Conservation (phyloP, 2,888 invertebrate species). For the Leptinotarsa haldemani region DNA sequence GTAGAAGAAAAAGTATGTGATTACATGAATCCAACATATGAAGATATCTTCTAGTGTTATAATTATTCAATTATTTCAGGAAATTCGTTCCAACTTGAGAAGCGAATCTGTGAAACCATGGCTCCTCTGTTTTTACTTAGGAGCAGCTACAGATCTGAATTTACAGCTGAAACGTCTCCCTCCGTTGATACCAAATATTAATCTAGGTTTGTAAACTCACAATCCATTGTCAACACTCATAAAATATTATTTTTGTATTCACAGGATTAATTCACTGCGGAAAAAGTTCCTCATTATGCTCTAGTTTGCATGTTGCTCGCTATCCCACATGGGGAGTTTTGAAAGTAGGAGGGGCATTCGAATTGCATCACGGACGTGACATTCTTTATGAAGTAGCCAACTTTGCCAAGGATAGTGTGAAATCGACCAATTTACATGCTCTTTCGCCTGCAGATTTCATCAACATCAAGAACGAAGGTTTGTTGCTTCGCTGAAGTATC, state of each 20-base stretch:
- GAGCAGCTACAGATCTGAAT: slow-evolving; percentile 67
- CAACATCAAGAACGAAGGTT: slow-evolving; percentile 69
- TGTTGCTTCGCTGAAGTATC: background rate
- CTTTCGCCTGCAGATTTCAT: slow-evolving; percentile 73
- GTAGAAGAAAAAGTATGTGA: no score
- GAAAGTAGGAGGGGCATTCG: slow-evolving; percentile 81
- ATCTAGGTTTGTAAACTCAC: slow-evolving; percentile 63
- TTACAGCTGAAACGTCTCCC: slow-evolving; percentile 74
- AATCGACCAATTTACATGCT: slow-evolving; percentile 71
- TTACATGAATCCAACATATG: no score
- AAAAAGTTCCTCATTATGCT: slow-evolving; percentile 69
- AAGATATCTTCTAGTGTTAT: background rate
- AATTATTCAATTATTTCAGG: slow-evolving; percentile 39
- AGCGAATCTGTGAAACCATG: slow-evolving; percentile 64
- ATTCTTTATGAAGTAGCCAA: slow-evolving; percentile 70
- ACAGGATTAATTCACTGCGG: slow-evolving; percentile 74
- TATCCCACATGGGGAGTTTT: slow-evolving; percentile 80
- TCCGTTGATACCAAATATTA: slow-evolving; percentile 69
- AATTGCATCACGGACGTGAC: slow-evolving; percentile 76
- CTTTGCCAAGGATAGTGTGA: slow-evolving; percentile 74
- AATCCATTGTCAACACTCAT: background rate
- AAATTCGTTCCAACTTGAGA: slow-evolving; percentile 49
- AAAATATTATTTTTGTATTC: no score
- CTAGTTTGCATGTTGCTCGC: slow-evolving; percentile 69
- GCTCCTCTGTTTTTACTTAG: slow-evolving; percentile 70